A percentile compares a stretch with the other conserved stretches of the same genome.
phyloP scores from a whole-genome alignment of 2,797 vertebrate species.

The Bucorvus abyssinicus region DNA sequence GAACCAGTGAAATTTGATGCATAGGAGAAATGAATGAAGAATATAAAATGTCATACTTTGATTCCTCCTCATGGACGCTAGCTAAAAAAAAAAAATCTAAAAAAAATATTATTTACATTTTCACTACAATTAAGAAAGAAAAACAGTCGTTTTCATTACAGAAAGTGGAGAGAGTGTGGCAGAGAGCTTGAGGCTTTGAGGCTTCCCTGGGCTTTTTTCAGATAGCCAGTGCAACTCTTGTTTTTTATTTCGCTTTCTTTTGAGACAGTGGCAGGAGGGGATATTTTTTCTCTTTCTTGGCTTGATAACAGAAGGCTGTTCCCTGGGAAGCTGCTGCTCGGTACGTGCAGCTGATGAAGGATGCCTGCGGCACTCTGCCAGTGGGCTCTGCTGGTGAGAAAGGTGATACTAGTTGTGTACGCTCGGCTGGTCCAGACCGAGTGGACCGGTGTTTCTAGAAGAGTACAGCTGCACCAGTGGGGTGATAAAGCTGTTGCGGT shows the following conservation, averaged over 20 bases:
- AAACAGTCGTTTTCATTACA: not conserved
- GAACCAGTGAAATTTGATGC: not conserved
- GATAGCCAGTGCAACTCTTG: not conserved
- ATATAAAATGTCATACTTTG: not conserved
- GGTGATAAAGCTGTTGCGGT: not conserved
- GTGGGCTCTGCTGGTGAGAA: not conserved
- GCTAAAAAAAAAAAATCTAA: too few species aligned
- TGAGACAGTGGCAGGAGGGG: accelerated
- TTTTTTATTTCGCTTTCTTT: not conserved
- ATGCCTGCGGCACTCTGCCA: not conserved
- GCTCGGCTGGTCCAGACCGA: accelerated
- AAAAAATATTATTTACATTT: not conserved
- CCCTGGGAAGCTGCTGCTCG: not conserved
- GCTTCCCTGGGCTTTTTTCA: not conserved
- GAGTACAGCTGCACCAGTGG: not conserved
- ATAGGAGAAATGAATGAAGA: not conserved
- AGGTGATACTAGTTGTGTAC: not conserved
- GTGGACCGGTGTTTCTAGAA: not conserved
- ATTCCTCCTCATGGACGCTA: not conserved
- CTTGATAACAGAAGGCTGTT: not conserved
- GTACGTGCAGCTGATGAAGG: not conserved
- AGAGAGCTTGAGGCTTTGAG: not conserved
- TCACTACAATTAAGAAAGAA: not conserved
- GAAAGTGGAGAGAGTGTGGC: not conserved
- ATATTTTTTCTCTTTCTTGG: not conserved